phyloP scores from a whole-genome alignment of 2,797 vertebrate genomes.

The Acestrorhynchus altus region DNA sequence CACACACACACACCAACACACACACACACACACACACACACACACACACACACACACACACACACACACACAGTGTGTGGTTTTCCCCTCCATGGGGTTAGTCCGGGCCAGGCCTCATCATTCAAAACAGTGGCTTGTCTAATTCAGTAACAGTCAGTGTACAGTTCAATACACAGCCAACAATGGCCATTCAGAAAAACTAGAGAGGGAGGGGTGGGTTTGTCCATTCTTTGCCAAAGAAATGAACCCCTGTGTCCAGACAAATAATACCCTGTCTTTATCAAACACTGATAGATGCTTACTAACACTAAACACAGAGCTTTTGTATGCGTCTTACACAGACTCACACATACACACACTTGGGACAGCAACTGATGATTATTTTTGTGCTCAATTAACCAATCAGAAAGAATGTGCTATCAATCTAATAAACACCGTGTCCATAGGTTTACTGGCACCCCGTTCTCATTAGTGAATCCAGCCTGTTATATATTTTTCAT shows the following conservation, averaged over 20 bases:
- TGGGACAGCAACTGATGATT: neutral
- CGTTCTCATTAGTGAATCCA: no score
- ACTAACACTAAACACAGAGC: conserved; percentile 26
- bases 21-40: conserved; percentile 42
- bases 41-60: conserved; percentile 36
- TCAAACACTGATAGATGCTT: conserved; percentile 43
- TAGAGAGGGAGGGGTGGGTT: no score
- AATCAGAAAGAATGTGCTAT: no score
- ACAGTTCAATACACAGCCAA: conserved; percentile 26
- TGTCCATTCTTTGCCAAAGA: conserved; percentile 4
- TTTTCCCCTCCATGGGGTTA: conserved; percentile 11
- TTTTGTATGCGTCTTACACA: conserved; percentile 12
- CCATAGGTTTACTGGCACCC: no score
- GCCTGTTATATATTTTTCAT: no score
- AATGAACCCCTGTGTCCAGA: conserved; percentile 11
- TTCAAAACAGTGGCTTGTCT: conserved; percentile 17
- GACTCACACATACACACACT: conserved; percentile 41
- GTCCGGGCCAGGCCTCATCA: conserved; percentile 15
- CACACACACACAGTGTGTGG: conserved; percentile 8
- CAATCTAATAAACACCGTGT: no score
- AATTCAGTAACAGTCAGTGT: conserved; percentile 22
- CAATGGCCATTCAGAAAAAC: conserved; percentile 6
- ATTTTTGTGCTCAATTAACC: no score
- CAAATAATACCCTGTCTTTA: neutral
- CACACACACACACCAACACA: conserved; percentile 30